Conservation (phyloP, 2,113 vertebrate genomes). For the Pipra filicauda region DNA sequence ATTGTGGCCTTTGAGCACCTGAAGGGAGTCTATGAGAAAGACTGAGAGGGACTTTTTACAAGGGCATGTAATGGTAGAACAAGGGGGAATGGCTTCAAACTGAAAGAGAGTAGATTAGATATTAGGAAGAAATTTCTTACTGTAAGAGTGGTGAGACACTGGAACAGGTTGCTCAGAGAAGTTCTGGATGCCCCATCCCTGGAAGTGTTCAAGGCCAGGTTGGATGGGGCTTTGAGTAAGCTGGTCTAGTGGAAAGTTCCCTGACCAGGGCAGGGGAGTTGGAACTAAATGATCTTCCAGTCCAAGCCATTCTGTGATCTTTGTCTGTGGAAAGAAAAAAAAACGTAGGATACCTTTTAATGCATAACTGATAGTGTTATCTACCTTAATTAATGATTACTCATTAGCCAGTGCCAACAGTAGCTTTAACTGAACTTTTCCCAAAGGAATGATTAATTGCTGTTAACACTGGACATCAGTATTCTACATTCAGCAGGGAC, state of each 20-base stretch:
- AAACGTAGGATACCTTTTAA: background rate
- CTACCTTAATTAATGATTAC: background rate
- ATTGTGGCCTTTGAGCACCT: background rate
- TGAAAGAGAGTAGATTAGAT: background rate
- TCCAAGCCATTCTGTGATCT: background rate
- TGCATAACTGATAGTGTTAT: background rate
- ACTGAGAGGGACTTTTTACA: background rate
- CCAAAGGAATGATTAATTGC: background rate
- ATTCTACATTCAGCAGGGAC: background rate
- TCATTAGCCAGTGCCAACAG: background rate
- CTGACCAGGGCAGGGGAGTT: background rate
- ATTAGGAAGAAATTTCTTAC: background rate
- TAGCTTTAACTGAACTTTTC: background rate
- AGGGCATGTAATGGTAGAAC: background rate
- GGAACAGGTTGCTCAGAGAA: background rate
- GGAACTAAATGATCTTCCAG: background rate
- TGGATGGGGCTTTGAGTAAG: background rate
- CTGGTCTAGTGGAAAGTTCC: background rate
- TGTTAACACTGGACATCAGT: background rate
- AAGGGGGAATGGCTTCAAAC: background rate
- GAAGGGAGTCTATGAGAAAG: background rate
- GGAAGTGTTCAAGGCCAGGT: background rate
- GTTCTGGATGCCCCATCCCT: background rate
- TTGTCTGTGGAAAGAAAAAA: background rate
- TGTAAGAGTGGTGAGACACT: background rate